Conservation (phyloP, 2,888 invertebrate species). For the Calameuta idolon region DNA sequence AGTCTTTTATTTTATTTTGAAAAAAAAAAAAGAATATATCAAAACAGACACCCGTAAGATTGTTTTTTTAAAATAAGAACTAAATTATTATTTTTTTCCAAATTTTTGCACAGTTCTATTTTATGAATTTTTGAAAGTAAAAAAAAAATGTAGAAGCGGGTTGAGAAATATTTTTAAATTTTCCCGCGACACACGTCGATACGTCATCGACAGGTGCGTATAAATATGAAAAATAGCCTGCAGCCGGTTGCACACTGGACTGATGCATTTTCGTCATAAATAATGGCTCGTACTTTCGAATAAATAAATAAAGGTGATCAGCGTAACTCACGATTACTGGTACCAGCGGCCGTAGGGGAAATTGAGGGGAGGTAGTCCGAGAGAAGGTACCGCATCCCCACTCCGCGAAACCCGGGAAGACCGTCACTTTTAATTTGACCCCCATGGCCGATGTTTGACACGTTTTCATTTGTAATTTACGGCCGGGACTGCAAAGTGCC, state of each 20-base stretch:
- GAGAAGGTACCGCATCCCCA: constrained; percentile 8
- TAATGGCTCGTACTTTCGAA: constrained; percentile 43
- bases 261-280: constrained; percentile 56
- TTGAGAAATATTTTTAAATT: too few relatives aligned
- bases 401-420: constrained; percentile 29
- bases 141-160: too few relatives aligned
- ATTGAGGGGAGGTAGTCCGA: constrained; percentile 24
- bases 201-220: constrained; percentile 43
- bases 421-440: constrained; percentile 65
- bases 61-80: too few relatives aligned
- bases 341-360: constrained; percentile 36
- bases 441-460: constrained; percentile 51
- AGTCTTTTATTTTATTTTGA: too few relatives aligned
- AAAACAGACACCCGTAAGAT: too few relatives aligned
- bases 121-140: constrained; percentile 18
- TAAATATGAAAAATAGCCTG: background rate
- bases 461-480: constrained; percentile 63
- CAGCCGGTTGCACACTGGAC: constrained; percentile 13
- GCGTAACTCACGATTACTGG: constrained; percentile 61
- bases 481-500: constrained; percentile 34
- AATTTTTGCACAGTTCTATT: too few relatives aligned
- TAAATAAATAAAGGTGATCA: constrained; percentile 53
- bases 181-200: constrained; percentile 35
- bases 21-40: too few relatives aligned
- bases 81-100: too few relatives aligned